Conservation (phyloP, 2,797 vertebrate genomes). For the Gephyroberyx darwinii region DNA sequence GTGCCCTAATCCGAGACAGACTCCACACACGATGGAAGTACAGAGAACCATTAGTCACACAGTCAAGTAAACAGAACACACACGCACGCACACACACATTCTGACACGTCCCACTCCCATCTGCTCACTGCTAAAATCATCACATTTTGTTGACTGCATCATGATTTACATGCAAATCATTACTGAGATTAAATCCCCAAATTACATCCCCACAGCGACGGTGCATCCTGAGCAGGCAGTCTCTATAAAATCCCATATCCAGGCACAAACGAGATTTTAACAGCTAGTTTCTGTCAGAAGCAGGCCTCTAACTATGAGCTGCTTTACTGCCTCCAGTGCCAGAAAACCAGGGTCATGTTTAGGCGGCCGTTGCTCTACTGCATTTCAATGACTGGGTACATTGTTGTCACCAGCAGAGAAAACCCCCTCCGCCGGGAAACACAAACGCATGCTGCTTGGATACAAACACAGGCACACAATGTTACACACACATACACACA, state of each 20-base stretch:
- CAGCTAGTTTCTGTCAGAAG: slow-evolving; percentile 1
- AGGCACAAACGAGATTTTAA: background rate
- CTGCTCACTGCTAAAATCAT: slow-evolving; percentile 58
- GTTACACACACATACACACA: background rate
- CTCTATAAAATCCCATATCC: background rate
- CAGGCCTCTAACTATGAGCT: slow-evolving; percentile 1
- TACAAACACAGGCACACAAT: slow-evolving; percentile 12
- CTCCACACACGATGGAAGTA: slow-evolving; percentile 4
- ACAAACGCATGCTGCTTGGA: slow-evolving; percentile 51
- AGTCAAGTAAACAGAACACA: slow-evolving; percentile 48
- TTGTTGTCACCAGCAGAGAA: slow-evolving; percentile 59
- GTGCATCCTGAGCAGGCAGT: background rate
- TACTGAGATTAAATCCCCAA: slow-evolving; percentile 13
- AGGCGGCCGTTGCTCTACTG: slow-evolving; percentile 46
- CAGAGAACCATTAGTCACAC: slow-evolving; percentile 45
- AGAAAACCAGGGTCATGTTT: slow-evolving; percentile 45
- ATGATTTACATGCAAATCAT: slow-evolving; percentile 34
- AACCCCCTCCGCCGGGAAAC: slow-evolving; percentile 50
- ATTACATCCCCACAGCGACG: slow-evolving; percentile 2
- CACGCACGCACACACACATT: slow-evolving; percentile 47
- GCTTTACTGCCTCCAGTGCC: slow-evolving; percentile 3
- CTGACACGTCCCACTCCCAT: slow-evolving; percentile 70
- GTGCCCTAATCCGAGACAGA: slow-evolving; percentile 16
- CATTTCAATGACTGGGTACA: slow-evolving; percentile 65
- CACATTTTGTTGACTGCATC: slow-evolving; percentile 47